Evolutionary conservation across 2,888 invertebrate genomes (phyloP), one percentile per base, ranked within the genome.

Genomic region (Drosophila villosipedis): DNA sequence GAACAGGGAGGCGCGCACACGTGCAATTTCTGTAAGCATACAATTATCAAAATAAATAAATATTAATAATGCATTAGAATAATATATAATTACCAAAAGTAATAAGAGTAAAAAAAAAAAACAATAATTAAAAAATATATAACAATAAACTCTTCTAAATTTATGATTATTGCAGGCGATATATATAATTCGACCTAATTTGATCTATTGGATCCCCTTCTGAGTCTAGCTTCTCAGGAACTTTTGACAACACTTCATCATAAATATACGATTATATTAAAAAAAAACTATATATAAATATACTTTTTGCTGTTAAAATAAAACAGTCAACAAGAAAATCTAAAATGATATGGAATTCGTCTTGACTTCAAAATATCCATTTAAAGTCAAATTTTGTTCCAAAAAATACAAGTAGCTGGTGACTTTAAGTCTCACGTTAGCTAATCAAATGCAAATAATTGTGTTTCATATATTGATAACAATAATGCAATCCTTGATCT

Each of bases 1-100:
- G 95, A 99, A 99, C 94, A 99, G 95, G 94, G 97, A 98, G 91
- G 99, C 97, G 93, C 99, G 96, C 77, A 99, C 99, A 95, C 98
- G 97, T 93, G 98, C 98, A 93, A 99, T 99, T 96, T 99, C 99
- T 99, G 96, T 69, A 96, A 96, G 94, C 93, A 60, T 14, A 47
- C 3, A 53, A 28, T 7, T 7, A 66, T n/a, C 10, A 66, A 31
- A 28, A 55, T 3, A 50, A 65, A 61, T 19, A 43, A 9, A 75
- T 57, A 58, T 49, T 49, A 64, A 39, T 43, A 31, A 41, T 19
- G 25, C 19, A 7, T 30, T 16, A 41, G 0, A 22, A 43, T 12
- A n/a, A 43, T 9, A n/a, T n/a, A 3, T 4, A 7, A 57, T 31
- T 31, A 1, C n/a, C 9, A 31, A 28, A 14, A 37, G 19, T 39